phyloP scores from a whole-genome alignment of 2,888 invertebrate species.

The Ochropleura leucogaster region DNA sequence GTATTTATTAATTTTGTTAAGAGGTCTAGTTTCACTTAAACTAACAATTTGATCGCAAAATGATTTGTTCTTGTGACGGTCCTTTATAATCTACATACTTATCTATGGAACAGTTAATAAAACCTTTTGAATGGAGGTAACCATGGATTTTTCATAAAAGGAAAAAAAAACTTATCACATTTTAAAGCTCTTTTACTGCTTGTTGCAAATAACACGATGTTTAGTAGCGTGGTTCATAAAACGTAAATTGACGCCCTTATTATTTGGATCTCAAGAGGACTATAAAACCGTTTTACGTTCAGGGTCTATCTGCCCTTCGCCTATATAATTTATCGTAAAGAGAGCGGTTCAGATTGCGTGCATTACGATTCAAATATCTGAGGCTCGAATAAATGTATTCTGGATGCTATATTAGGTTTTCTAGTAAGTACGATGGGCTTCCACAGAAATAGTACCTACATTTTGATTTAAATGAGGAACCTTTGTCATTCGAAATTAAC shows the following conservation, averaged over 20 bases:
- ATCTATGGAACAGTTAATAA: neutral
- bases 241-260: conserved; percentile 59
- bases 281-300: conserved; percentile 54
- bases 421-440: neutral
- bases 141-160: neutral
- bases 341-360: conserved; percentile 17
- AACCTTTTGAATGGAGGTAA: neutral
- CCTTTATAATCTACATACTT: neutral
- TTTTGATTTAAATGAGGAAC: no score
- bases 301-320: conserved; percentile 30
- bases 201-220: conserved; percentile 36
- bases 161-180: conserved; percentile 31
- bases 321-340: conserved; percentile 44
- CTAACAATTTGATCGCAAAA: neutral
- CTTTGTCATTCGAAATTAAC: no score
- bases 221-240: conserved; percentile 56
- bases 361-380: conserved; percentile 14
- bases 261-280: conserved; percentile 43
- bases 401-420: neutral
- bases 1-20: no score
- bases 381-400: conserved; percentile 16
- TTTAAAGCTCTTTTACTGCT: conserved; percentile 36
- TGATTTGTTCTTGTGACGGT: neutral
- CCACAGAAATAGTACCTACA: no score
- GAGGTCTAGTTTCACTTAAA: no score